phyloP scores from a whole-genome alignment of 2,113 vertebrate species.

The Echinops telfairi region DNA sequence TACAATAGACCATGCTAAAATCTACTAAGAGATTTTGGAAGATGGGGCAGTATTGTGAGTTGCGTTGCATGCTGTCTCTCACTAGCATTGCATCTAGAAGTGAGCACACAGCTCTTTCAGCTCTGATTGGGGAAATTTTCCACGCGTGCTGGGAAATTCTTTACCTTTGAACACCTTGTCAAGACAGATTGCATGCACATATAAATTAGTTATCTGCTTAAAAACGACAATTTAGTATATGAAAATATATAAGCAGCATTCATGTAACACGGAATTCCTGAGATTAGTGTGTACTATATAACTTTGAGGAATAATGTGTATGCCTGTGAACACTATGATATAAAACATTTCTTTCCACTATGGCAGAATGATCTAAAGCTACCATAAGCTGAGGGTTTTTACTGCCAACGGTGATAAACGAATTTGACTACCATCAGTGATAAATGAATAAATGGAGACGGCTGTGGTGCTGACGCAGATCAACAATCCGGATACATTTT shows the following conservation, averaged over 20 bases:
- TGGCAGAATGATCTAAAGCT: slow-evolving; percentile 76
- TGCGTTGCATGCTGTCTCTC: slow-evolving; percentile 79
- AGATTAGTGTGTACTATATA: slow-evolving; percentile 85
- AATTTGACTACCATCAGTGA: neutral
- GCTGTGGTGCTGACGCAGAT: neutral
- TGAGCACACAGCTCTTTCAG: slow-evolving; percentile 80
- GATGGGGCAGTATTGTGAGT: slow-evolving; percentile 71
- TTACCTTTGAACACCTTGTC: slow-evolving; percentile 73
- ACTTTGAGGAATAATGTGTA: slow-evolving; percentile 82
- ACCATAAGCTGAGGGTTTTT: slow-evolving; percentile 39
- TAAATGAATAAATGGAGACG: slow-evolving; percentile 5
- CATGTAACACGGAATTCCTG: slow-evolving; percentile 88
- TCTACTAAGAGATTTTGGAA: slow-evolving; percentile 79
- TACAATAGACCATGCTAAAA: slow-evolving; percentile 72
- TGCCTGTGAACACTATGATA: slow-evolving; percentile 84
- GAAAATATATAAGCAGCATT: slow-evolving; percentile 87
- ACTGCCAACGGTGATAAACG: neutral
- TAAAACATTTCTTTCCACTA: slow-evolving; percentile 81
- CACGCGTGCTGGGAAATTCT: slow-evolving; percentile 74
- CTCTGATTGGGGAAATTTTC: slow-evolving; percentile 71
- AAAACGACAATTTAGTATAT: slow-evolving; percentile 84
- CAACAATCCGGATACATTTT: neutral
- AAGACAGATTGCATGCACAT: slow-evolving; percentile 84
- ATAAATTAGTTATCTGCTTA: slow-evolving; percentile 74
- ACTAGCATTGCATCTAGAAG: slow-evolving; percentile 55